A percentile compares a stretch with the other conserved stretches of the same genome.
phyloP scores from a whole-genome alignment of 1,140 invertebrate genomes.

The Drosophila ambigua region DNA sequence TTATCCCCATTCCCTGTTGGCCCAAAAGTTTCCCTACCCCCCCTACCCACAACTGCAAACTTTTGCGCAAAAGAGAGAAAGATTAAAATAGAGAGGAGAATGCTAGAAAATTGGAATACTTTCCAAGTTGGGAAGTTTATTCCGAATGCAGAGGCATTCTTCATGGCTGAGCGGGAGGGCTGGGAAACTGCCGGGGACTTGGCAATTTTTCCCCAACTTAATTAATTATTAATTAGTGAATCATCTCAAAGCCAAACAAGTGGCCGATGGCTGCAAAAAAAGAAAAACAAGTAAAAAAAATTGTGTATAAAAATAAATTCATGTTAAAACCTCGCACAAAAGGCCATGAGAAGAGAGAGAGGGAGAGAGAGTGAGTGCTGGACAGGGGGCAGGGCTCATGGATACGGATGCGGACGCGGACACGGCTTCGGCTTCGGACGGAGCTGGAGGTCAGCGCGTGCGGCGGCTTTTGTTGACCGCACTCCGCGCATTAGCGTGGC shows the following conservation, averaged over 20 bases:
- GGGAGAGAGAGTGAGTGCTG: too few species aligned
- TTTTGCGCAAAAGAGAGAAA: slow-evolving; percentile 50
- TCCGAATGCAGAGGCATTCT: slow-evolving; percentile 39
- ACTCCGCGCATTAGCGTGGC: slow-evolving; percentile 71
- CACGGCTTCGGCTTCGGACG: background rate
- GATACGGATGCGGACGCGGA: background rate
- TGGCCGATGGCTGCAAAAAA: slow-evolving; percentile 43
- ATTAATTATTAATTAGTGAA: slow-evolving; percentile 80
- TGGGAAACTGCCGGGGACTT: slow-evolving; percentile 15
- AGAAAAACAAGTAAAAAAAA: slow-evolving; percentile 27
- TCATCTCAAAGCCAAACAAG: slow-evolving; percentile 71
- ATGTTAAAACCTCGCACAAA: slow-evolving; percentile 70
- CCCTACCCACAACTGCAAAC: slow-evolving; percentile 6
- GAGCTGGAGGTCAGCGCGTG: slow-evolving; percentile 56
- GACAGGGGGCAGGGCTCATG: background rate
- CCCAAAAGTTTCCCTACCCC: slow-evolving; percentile 46
- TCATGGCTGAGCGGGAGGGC: background rate
- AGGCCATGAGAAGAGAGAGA: slow-evolving; percentile 17
- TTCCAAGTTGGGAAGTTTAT: slow-evolving; percentile 62
- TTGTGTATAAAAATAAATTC: slow-evolving; percentile 67
- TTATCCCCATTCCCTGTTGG: slow-evolving; percentile 2
- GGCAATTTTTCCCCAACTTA: slow-evolving; percentile 65
- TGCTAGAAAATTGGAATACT: slow-evolving; percentile 78
- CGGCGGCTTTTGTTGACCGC: slow-evolving; percentile 70
- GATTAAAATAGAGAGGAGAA: slow-evolving; percentile 28